These are phyloP conservation scores for Passer domesticus DNA, from an alignment of 2,113 vertebrate genomes.

Conservation along the genomic window DNA sequence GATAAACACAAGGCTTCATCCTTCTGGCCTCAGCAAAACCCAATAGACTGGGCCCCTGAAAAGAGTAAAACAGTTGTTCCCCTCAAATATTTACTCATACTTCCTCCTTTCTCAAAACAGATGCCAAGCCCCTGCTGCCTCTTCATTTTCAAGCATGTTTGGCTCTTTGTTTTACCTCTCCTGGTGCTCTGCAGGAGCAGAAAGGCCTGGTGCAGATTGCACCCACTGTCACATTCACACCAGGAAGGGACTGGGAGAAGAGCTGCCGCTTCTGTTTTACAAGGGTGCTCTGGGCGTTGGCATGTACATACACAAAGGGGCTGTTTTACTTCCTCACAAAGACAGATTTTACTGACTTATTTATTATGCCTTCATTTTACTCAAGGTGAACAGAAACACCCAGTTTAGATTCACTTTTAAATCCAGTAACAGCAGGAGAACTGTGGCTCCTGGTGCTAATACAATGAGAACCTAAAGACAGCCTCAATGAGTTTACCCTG, in stretches of 20 bases:
- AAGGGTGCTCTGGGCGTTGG: not conserved
- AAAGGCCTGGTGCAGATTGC: not conserved
- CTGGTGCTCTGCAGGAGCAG: not conserved
- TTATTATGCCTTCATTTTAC: conserved; percentile 15
- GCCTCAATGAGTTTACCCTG: not conserved
- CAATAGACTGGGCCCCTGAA: not conserved
- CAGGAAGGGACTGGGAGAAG: conserved; percentile 35
- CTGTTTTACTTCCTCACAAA: conserved; percentile 14
- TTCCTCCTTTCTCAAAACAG: conserved; percentile 8
- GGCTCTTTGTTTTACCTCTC: not conserved
- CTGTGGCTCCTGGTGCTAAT: not conserved
- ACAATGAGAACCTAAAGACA: fast-evolving
- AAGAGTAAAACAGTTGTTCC: not conserved
- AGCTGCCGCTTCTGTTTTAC: not conserved
- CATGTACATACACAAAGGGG: not conserved
- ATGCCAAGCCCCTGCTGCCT: not conserved
- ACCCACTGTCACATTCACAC: not conserved
- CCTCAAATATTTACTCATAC: conserved; percentile 35
- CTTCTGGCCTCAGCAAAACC: not conserved
- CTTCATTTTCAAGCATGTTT: not conserved
- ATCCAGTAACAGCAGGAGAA: not conserved
- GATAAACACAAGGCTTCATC: conserved; percentile 23
- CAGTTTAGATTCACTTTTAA: not conserved
- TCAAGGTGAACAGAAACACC: not conserved
- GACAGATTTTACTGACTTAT: conserved; percentile 14